A percentile compares a stretch with the other conserved stretches of the same genome.
Evolutionary conservation across 2,113 vertebrate species (phyloP).

Genomic region (Empidonax traillii): DNA sequence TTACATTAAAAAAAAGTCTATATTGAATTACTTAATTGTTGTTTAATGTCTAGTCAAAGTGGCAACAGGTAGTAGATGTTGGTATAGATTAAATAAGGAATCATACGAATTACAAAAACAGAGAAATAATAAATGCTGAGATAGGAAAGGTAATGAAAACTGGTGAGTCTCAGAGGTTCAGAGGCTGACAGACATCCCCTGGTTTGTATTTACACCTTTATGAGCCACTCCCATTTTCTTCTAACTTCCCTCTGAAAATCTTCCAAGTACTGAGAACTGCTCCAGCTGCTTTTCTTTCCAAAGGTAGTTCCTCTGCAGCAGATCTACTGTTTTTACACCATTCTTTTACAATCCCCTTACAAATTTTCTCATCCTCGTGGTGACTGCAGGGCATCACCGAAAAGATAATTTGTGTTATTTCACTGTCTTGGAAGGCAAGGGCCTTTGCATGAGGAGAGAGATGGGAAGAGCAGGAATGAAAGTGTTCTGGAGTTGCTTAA

Average conservation of each 20-base stretch:
- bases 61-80: background rate
- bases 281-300: slow-evolving; percentile 4
- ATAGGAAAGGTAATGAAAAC: background rate
- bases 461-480: background rate
- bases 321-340: background rate
- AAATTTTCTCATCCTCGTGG: background rate
- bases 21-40: background rate
- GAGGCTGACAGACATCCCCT: background rate
- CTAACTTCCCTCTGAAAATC: background rate
- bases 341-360: background rate
- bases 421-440: background rate
- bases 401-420: background rate
- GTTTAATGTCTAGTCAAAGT: background rate
- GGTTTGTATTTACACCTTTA: background rate
- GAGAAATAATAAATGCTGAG: background rate
- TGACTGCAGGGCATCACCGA: background rate
- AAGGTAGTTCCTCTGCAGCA: background rate
- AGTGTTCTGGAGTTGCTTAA: background rate
- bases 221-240: background rate
- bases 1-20: background rate
- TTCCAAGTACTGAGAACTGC: background rate
- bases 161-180: background rate
- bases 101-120: background rate
- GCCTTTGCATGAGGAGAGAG: background rate
- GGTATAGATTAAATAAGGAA: background rate